Evolutionary conservation across 2,113 vertebrate genomes (phyloP).

Genomic region (Cheirogaleus medius): DNA sequence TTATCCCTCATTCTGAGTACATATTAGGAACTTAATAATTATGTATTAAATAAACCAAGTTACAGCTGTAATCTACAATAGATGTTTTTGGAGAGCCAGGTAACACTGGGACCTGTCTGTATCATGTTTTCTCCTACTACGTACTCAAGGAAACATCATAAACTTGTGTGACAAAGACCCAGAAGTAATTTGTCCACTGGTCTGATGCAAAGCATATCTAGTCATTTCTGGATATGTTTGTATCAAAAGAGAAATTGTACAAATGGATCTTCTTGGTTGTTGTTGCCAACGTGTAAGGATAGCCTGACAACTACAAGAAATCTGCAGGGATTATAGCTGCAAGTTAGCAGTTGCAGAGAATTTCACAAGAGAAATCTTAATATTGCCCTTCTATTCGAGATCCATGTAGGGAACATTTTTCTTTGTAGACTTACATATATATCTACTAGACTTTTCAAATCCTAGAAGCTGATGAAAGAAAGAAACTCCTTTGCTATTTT

Average conservation of each 20-base stretch:
- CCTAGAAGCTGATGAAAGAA: not conserved
- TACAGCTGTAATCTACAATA: not conserved
- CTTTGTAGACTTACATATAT: not conserved
- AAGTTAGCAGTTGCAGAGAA: not conserved
- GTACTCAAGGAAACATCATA: not conserved
- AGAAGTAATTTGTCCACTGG: not conserved
- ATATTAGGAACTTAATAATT: not conserved
- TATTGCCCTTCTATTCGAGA: not conserved
- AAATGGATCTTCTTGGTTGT: not conserved
- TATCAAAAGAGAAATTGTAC: not conserved
- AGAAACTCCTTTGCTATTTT: not conserved
- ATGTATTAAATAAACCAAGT: not conserved
- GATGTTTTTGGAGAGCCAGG: not conserved
- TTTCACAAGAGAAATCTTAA: not conserved
- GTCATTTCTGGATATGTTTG: not conserved
- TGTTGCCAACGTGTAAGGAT: not conserved
- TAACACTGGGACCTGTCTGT: not conserved
- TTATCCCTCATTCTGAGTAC: not conserved
- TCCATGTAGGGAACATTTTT: not conserved
- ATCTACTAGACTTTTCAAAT: not conserved
- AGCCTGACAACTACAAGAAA: not conserved
- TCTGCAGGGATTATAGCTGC: not conserved
- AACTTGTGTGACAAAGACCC: not conserved
- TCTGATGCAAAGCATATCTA: not conserved
- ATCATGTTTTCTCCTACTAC: not conserved